Percentiles rank a stretch among this genome's conserved stretches.
Conservation (phyloP, 2,113 vertebrate species). For the Noctilio leporinus region DNA sequence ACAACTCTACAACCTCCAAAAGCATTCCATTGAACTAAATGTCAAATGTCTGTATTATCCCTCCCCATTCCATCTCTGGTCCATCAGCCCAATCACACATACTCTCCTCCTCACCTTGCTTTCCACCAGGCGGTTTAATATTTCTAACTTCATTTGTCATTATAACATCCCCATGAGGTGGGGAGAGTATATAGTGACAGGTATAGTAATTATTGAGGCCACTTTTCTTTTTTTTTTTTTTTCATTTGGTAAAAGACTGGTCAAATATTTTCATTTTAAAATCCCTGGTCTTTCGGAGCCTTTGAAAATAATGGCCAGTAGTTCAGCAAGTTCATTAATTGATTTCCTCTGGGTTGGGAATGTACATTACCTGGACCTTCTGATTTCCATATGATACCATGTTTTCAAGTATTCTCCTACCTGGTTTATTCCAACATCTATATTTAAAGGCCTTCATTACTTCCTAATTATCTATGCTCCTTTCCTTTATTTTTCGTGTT, state of each 20-base stretch:
- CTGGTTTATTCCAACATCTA: conserved; percentile 68
- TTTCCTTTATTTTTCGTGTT: conserved; percentile 69
- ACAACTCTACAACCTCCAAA: neutral
- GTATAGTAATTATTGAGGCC: conserved; percentile 41
- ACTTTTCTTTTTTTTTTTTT: neutral
- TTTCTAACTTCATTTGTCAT: conserved; percentile 44
- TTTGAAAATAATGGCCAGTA: conserved; percentile 61
- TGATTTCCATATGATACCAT: conserved; percentile 48
- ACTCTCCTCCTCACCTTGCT: neutral
- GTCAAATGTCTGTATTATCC: neutral
- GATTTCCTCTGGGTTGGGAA: conserved; percentile 52
- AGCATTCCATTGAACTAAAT: neutral
- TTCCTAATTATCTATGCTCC: conserved; percentile 76
- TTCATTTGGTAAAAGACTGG: conserved; percentile 51
- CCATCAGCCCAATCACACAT: neutral
- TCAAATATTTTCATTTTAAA: conserved; percentile 70
- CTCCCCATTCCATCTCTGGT: neutral
- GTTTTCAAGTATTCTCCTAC: conserved; percentile 64
- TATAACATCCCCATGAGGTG: neutral
- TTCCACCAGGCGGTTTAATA: neutral
- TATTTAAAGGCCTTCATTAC: conserved; percentile 72
- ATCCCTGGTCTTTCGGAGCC: conserved; percentile 52
- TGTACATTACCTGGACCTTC: neutral
- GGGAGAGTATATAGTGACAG: neutral
- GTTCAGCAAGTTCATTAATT: conserved; percentile 62